Evolutionary conservation across 2,113 vertebrate species (phyloP).

Genomic region (Acanthochromis polyacanthus): DNA sequence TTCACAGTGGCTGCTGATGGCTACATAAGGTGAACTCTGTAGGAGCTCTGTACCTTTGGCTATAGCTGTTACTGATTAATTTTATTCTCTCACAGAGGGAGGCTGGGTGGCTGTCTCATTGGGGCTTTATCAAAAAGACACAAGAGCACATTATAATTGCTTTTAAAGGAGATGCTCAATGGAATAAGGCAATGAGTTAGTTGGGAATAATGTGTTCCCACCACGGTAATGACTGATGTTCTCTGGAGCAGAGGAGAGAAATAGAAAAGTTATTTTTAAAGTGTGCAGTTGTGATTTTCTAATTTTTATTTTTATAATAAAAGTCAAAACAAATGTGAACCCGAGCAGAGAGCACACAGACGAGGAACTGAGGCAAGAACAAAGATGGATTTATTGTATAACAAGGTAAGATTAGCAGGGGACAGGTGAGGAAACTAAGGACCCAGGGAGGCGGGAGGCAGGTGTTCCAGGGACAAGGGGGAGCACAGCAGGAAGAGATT

Average conservation of each 20-base stretch:
- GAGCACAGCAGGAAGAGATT: too few species aligned
- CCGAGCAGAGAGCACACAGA: too few species aligned
- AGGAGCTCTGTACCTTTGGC: not conserved
- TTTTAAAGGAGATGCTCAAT: conserved; percentile 7
- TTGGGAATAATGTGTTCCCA: not conserved
- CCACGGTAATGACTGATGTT: not conserved
- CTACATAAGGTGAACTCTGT: not conserved
- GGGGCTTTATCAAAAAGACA: not conserved
- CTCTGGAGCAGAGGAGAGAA: not conserved
- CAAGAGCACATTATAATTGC: conserved; percentile 9
- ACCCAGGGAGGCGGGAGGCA: too few species aligned
- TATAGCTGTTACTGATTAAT: conserved; percentile 1
- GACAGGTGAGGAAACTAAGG: too few species aligned
- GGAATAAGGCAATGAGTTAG: not conserved
- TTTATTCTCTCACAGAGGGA: not conserved
- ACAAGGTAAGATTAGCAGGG: too few species aligned
- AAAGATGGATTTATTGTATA: too few species aligned
- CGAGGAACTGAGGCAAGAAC: too few species aligned
- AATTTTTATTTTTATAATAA: too few species aligned
- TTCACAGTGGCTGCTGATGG: not conserved
- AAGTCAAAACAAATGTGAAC: too few species aligned
- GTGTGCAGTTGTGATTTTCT: not conserved
- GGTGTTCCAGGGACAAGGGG: too few species aligned
- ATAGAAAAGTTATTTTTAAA: not conserved
- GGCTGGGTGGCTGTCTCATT: not conserved